Evolutionary conservation across 2,797 vertebrate genomes (phyloP).

Genomic region (Notamacropus eugenii): DNA sequence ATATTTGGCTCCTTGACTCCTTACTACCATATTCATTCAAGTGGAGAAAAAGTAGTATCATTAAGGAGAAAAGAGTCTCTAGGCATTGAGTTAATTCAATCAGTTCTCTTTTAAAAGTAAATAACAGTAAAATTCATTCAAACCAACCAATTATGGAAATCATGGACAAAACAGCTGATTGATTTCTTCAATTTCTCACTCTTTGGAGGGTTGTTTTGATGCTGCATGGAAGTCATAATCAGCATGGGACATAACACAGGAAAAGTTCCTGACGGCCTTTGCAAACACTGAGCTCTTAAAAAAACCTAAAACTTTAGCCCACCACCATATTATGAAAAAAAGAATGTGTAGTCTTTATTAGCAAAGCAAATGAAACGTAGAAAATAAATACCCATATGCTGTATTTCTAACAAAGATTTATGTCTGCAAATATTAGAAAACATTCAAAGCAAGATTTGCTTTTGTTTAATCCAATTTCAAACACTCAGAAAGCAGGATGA

Average conservation of each 20-base stretch:
- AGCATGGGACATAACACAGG: neutral
- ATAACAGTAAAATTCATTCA: neutral
- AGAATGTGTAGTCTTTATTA: neutral
- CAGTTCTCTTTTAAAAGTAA: neutral
- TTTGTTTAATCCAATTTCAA: conserved; percentile 1
- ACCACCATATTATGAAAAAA: neutral
- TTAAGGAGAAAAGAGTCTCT: neutral
- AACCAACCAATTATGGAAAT: neutral
- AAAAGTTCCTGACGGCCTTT: neutral
- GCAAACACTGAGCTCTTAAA: neutral
- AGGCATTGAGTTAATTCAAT: neutral
- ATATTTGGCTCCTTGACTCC: neutral
- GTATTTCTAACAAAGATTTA: neutral
- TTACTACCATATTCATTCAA: neutral
- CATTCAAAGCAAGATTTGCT: neutral
- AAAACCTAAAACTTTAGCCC: neutral
- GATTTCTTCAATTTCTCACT: neutral
- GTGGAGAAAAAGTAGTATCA: neutral
- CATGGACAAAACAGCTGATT: neutral
- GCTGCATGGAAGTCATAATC: neutral
- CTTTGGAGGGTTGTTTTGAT: neutral
- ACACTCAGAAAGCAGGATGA: neutral
- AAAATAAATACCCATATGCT: neutral
- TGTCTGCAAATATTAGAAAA: neutral
- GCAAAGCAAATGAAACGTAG: neutral